Base-by-base conservation (phyloP, 2,113 vertebrate genomes). In the Psephotus haematonotus region DNA sequence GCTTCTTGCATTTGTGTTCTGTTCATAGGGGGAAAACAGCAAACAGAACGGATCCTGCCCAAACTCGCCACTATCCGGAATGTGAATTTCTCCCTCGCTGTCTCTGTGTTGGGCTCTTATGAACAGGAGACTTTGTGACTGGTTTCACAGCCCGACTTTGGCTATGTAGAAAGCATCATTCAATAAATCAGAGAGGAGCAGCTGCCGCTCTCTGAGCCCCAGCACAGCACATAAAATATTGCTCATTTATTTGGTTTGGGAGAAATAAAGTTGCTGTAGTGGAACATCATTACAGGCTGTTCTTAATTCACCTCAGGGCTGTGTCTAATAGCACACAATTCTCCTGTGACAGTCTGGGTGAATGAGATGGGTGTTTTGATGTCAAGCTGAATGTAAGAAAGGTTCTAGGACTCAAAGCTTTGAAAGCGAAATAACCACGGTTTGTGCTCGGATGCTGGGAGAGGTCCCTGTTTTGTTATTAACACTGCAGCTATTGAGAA, bases 301-400 rank as follows among this genome's bases (percentile, higher is more conserved):
- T 86, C 68, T 90, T 95, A 95, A 94, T 96, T 94, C 96, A 93
- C 96, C 95, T 90, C 92, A 82, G 90, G 94, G 93, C 95, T 96
- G 25, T 71, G 88, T 50, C 93, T 93, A 93, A 90, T 59, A 90
- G 95, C 79, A 39, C 90, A 81, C 93, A 59, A 80, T 46, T 94
- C 93, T 93, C 82, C 67, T 22, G 85, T 90, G 96, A 71, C 84
- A 89, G 82, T 29, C 84, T 16, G 87, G 82, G 90, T 82, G 96
- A 94, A 94, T 90, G 94, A 96, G 96, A 88, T 93, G 95, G 95
- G 95, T 94, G 94, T 94, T 97, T 86, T 94, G 92, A 90, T 93
- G 88, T 93, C 93, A 90, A 85, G 69, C 75, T 63, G 90, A 77
- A 94, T 94, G 90, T 86, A 90, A 95, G 95, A 35, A 81, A 93